Conservation (phyloP, 2,113 vertebrate species). For the Poecile atricapillus region DNA sequence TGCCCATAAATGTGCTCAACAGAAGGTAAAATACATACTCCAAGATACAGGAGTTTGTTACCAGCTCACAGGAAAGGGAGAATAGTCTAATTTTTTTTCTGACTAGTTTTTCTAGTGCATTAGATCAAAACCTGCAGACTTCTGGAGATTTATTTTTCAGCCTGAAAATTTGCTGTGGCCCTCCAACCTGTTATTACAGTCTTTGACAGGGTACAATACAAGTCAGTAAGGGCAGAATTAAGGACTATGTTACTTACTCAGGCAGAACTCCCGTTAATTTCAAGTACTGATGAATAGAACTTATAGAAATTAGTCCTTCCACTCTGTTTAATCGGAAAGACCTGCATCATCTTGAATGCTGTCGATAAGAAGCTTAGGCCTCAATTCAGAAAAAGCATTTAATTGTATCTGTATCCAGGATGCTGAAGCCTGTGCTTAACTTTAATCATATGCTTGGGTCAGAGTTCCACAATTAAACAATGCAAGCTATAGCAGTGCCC, state of each 20-base stretch:
- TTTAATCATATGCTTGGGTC: not conserved
- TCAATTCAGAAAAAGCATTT: not conserved
- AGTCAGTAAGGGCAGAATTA: not conserved
- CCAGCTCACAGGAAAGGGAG: not conserved
- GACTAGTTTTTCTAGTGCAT: not conserved
- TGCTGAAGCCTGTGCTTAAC: not conserved
- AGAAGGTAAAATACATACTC: not conserved
- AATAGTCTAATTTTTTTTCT: not conserved
- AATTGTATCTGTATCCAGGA: not conserved
- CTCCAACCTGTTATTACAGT: not conserved
- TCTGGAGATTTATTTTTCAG: not conserved
- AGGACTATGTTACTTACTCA: not conserved
- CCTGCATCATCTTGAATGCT: not conserved
- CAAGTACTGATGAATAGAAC: not conserved
- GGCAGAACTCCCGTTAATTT: not conserved
- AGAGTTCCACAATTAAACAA: not conserved
- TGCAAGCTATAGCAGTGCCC: accelerated
- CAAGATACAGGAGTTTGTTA: not conserved
- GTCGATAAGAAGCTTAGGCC: not conserved
- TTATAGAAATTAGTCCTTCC: not conserved
- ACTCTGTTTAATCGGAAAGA: not conserved
- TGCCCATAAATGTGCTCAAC: not conserved
- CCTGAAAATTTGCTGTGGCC: not conserved
- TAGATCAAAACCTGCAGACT: not conserved
- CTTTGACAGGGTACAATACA: not conserved